Evolutionary conservation across 2,888 invertebrate species (phyloP), one percentile per base, ranked within the genome.

Genomic region (Helicoverpa assulta): DNA sequence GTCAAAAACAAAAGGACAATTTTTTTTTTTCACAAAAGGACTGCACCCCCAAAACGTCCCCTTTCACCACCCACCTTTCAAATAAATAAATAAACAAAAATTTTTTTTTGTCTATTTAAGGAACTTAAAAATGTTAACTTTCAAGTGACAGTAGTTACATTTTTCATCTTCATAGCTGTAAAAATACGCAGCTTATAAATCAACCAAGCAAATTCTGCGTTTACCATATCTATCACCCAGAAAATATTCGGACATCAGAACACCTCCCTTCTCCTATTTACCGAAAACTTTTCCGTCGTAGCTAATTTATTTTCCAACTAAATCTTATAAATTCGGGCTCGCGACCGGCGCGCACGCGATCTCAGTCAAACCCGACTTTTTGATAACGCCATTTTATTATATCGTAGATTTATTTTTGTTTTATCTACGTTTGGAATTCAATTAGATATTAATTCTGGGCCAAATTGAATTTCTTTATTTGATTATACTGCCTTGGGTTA

Each of bases 251-350:
- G 64, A 73, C 82, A 73, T 82, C 83, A 73, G 50, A 52, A 70
- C 70, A 82, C 74, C 76, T 87, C 84, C 87, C 84, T 86, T 81
- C 90, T 91, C 86, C 87, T 94, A 93, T 94, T 93, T 92, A 92
- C 92, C 90, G 85, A 93, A 94, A 95, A 95, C 88, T 93, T 94
- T 94, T 90, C 91, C 94, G 92, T 92, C 92, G 91, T 88, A 91
- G 90, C 89, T 94, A 94, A 95, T 95, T 95, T 95, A 95, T 94
- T 94, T 95, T 91, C 91, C 90, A 88, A 93, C 91, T 91, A 93
- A 95, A 94, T 95, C 94, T 94, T 93, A 93, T 93, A 92, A 94
- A 93, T 92, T 93, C 88, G 88, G 90, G 88, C 91, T 87, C 87
- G 92, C 91, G 85, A 90, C 89, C 90, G 89, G 90, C 92, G 89